Evolutionary conservation across 2,797 vertebrate genomes (phyloP).

Genomic region (Sebastes taczanowskii): DNA sequence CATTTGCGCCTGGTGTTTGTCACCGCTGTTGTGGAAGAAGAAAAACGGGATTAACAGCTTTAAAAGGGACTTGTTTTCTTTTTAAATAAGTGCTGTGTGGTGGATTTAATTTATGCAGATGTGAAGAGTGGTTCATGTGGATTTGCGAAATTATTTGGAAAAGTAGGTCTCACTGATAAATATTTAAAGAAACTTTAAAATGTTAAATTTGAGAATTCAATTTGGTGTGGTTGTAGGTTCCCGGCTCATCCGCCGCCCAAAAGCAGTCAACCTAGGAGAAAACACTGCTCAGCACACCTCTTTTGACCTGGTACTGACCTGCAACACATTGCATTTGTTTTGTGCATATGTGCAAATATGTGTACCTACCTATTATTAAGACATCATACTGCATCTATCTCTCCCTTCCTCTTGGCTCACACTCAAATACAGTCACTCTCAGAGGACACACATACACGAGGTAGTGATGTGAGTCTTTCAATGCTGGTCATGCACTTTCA

Average conservation of each 20-base stretch:
- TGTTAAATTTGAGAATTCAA: not conserved
- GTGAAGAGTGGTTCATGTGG: too few relatives aligned
- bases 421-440: not conserved
- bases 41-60: not conserved
- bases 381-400: slow-evolving; percentile 42
- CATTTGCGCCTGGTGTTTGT: not conserved
- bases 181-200: not conserved
- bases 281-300: slow-evolving; percentile 7
- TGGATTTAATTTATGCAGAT: not conserved
- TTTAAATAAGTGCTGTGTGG: not conserved
- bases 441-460: not conserved
- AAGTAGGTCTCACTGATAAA: not conserved
- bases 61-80: not conserved
- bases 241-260: not conserved
- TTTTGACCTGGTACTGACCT: slow-evolving; percentile 53
- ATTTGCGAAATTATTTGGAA: not conserved
- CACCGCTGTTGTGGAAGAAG: not conserved
- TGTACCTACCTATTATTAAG: slow-evolving; percentile 61
- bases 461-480: not conserved
- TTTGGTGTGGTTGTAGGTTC: not conserved
- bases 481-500: not conserved
- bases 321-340: slow-evolving; percentile 25
- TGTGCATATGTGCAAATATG: slow-evolving; percentile 44
- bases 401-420: slow-evolving; percentile 1
- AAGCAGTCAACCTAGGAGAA: rapidly evolving